Percentiles rank a stretch among this genome's conserved stretches.
These are phyloP conservation scores for Zaprionus ornatus DNA, from an alignment of 1,140 invertebrate genomes.

Conservation along the genomic window DNA sequence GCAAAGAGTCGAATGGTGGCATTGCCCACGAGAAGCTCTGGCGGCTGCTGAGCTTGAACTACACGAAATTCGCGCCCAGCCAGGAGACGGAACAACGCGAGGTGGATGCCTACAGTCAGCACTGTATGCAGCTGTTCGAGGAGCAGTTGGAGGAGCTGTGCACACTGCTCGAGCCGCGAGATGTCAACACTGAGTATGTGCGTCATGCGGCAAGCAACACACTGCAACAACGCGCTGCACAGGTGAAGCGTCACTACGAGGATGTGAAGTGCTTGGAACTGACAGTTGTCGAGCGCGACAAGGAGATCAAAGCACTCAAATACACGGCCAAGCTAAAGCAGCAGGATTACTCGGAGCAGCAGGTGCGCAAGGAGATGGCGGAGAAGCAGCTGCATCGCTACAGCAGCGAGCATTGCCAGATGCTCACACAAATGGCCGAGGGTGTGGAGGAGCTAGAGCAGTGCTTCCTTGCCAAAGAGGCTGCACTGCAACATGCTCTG, in stretches of 20 bases:
- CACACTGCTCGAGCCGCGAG: slow-evolving; percentile 90
- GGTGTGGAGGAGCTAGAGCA: slow-evolving; percentile 69
- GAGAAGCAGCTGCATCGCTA: slow-evolving; percentile 95
- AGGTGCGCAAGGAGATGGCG: slow-evolving; percentile 94
- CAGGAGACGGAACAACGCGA: slow-evolving; percentile 89
- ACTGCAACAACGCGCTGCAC: slow-evolving; percentile 90
- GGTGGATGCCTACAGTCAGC: slow-evolving; percentile 90
- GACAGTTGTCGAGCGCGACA: slow-evolving; percentile 93
- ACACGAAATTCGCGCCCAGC: slow-evolving; percentile 55
- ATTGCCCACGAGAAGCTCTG: slow-evolving; percentile 77
- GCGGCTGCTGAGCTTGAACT: slow-evolving; percentile 70
- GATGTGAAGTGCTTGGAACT: slow-evolving; percentile 93
- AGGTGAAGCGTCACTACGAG: slow-evolving; percentile 93
- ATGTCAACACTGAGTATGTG: slow-evolving; percentile 86
- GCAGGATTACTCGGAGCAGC: slow-evolving; percentile 97
- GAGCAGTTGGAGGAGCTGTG: slow-evolving; percentile 87
- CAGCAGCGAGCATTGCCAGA: slow-evolving; percentile 90
- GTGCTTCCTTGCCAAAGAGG: slow-evolving; percentile 56
- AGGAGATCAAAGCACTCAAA: slow-evolving; percentile 93
- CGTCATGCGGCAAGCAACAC: slow-evolving; percentile 86
- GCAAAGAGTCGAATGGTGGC: slow-evolving; percentile 64
- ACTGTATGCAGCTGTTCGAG: slow-evolving; percentile 84
- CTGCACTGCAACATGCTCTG: slow-evolving; percentile 51
- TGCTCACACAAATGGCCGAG: slow-evolving; percentile 56
- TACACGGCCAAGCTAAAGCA: slow-evolving; percentile 93